phyloP scores from a whole-genome alignment of 1,140 invertebrate genomes.

The Parasteatoda tepidariorum region DNA sequence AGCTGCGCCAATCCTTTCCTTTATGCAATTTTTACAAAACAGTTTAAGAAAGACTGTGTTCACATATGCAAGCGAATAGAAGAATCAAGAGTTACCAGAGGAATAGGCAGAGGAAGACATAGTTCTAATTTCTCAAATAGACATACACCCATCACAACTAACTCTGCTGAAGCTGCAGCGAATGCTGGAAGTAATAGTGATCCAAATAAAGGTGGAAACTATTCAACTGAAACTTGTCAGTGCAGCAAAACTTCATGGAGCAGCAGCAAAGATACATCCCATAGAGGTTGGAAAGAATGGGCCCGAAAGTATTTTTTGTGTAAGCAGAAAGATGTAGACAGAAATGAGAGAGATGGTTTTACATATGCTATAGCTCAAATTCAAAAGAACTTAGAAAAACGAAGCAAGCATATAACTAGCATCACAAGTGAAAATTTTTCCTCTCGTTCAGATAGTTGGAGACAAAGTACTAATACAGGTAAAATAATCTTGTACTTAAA shows the following conservation, averaged over 20 bases:
- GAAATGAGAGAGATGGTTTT: slow-evolving; percentile 72
- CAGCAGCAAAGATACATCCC: slow-evolving; percentile 6
- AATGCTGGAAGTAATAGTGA: slow-evolving; percentile 64
- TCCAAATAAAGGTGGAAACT: neutral
- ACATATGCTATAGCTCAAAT: slow-evolving; percentile 84
- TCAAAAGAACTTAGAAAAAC: slow-evolving; percentile 67
- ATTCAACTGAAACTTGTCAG: slow-evolving; percentile 10
- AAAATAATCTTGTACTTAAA: too few species aligned
- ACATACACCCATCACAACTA: slow-evolving; percentile 83
- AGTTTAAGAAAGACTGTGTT: slow-evolving; percentile 98
- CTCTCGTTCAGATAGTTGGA: slow-evolving; percentile 84
- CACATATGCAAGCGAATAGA: slow-evolving; percentile 93
- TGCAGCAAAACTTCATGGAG: slow-evolving; percentile 26
- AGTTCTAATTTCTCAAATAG: slow-evolving; percentile 90
- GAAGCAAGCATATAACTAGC: slow-evolving; percentile 74
- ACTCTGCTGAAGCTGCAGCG: slow-evolving; percentile 78
- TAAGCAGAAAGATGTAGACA: neutral
- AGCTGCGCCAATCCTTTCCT: slow-evolving; percentile 97
- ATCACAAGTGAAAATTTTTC: slow-evolving; percentile 89
- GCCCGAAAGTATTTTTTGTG: slow-evolving; percentile 60
- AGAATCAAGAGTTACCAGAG: slow-evolving; percentile 74
- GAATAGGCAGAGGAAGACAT: slow-evolving; percentile 83
- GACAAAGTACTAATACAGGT: slow-evolving; percentile 71
- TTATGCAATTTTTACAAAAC: slow-evolving; percentile 96
- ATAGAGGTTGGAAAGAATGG: slow-evolving; percentile 61